Conservation (phyloP, 2,888 invertebrate genomes). For the Toxonevra muliebris region DNA sequence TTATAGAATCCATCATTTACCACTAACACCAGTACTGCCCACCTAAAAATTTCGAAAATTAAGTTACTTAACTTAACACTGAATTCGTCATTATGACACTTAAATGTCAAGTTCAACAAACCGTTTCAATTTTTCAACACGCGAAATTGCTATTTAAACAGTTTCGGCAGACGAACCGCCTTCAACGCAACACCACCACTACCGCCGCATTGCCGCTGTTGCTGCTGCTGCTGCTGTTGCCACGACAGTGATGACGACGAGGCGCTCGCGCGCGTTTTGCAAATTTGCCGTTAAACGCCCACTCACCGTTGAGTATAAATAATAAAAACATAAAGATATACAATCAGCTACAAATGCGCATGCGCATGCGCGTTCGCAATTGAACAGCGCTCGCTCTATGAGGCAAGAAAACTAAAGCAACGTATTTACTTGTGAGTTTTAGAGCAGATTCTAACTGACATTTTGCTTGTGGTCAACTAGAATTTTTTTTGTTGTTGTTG, state of each 20-base stretch:
- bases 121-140: slow-evolving; percentile 35
- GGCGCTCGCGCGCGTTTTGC: slow-evolving; percentile 21
- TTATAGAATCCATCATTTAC: not conserved
- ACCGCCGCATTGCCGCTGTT: not conserved
- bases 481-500: slow-evolving; percentile 16
- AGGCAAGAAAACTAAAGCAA: slow-evolving; percentile 1
- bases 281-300: slow-evolving; percentile 34
- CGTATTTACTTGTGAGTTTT: not conserved
- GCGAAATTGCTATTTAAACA: slow-evolving; percentile 34
- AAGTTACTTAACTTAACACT: not conserved
- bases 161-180: slow-evolving; percentile 10
- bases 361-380: slow-evolving; percentile 21
- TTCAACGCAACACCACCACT: not conserved
- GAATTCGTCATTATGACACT: slow-evolving; percentile 40
- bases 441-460: slow-evolving; percentile 28
- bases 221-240: too few species aligned
- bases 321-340: slow-evolving; percentile 42
- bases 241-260: slow-evolving; percentile 1
- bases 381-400: not conserved
- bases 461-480: slow-evolving; percentile 27
- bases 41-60: not conserved
- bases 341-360: slow-evolving; percentile 39
- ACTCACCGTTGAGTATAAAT: slow-evolving; percentile 32
- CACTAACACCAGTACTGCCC: not conserved
- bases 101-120: slow-evolving; percentile 44